Evolutionary conservation across 30 jellyfish, hydroid and myxozoan genomes (phyloP).

Genomic region (Haliclystus octoradiatus): DNA sequence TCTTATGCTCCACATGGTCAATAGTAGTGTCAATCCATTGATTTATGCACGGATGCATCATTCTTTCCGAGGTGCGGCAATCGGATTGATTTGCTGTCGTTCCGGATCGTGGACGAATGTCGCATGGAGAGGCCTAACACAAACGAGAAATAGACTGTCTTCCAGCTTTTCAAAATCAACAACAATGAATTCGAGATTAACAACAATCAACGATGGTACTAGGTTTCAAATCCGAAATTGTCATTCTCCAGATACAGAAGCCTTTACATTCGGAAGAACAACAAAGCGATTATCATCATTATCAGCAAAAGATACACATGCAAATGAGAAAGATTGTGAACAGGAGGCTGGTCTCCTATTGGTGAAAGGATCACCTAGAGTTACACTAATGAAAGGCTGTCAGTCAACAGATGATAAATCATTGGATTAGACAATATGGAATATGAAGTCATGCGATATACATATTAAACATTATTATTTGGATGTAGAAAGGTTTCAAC

Average conservation of each 20-base stretch:
- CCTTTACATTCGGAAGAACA: neutral
- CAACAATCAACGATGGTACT: neutral
- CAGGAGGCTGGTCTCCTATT: too few species aligned
- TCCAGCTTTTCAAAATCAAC: neutral
- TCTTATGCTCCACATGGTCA: slow-evolving; percentile 42
- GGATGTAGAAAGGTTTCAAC: too few species aligned
- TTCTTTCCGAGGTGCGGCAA: slow-evolving; percentile 50
- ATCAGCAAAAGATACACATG: neutral
- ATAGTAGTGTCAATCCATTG: slow-evolving; percentile 83
- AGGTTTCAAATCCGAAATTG: neutral
- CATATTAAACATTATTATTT: too few species aligned
- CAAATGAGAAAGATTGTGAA: too few species aligned
- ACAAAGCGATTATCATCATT: neutral
- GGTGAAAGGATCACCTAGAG: too few species aligned
- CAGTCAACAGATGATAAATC: too few species aligned
- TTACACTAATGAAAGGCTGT: too few species aligned
- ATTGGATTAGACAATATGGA: too few species aligned
- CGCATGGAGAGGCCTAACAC: neutral
- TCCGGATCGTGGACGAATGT: neutral
- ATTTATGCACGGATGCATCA: slow-evolving; percentile 81
- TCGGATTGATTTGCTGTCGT: slow-evolving; percentile 47
- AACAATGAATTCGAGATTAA: neutral
- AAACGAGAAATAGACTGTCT: neutral
- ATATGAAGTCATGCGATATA: too few species aligned
- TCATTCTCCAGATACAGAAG: neutral